Conservation (phyloP, 2,113 vertebrate species). For the Engystomops pustulosus region DNA sequence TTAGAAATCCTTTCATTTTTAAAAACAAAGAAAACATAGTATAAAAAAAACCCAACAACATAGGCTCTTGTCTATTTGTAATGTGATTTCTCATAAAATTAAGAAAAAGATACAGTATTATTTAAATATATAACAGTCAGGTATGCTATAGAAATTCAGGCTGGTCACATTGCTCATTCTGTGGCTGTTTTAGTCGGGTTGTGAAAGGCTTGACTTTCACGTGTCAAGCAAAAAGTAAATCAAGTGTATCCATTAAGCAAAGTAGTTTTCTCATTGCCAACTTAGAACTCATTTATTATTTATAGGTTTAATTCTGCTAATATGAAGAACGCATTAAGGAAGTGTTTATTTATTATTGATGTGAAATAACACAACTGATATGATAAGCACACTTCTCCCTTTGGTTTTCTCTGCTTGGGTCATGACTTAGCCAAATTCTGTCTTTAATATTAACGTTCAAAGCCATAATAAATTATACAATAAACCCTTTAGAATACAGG, state of each 20-base stretch:
- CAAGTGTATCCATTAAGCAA: constrained; percentile 51
- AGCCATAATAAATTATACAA: background rate
- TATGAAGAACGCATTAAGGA: constrained; percentile 49
- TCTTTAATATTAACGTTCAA: constrained; percentile 13
- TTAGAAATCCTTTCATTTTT: too few relatives aligned
- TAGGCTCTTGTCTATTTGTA: too few relatives aligned
- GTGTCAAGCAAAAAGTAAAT: constrained; percentile 38
- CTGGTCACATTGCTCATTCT: background rate
- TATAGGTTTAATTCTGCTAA: constrained; percentile 46
- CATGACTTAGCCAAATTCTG: background rate
- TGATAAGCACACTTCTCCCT: constrained; percentile 25
- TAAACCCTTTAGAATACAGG: background rate
- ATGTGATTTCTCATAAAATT: background rate
- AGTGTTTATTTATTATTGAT: constrained; percentile 48
- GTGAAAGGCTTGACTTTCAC: constrained; percentile 15
- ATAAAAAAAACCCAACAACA: too few relatives aligned
- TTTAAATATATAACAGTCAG: background rate
- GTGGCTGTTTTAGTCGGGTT: constrained; percentile 10
- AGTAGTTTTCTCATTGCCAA: constrained; percentile 50
- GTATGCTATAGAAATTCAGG: background rate
- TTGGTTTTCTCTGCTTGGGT: constrained; percentile 17
- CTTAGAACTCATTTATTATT: constrained; percentile 49
- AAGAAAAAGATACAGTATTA: background rate
- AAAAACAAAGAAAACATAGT: too few relatives aligned
- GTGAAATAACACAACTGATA: constrained; percentile 45